These are phyloP conservation scores for Pardalotus punctatus DNA, from an alignment of 2,113 vertebrate genomes.

Conservation along the genomic window DNA sequence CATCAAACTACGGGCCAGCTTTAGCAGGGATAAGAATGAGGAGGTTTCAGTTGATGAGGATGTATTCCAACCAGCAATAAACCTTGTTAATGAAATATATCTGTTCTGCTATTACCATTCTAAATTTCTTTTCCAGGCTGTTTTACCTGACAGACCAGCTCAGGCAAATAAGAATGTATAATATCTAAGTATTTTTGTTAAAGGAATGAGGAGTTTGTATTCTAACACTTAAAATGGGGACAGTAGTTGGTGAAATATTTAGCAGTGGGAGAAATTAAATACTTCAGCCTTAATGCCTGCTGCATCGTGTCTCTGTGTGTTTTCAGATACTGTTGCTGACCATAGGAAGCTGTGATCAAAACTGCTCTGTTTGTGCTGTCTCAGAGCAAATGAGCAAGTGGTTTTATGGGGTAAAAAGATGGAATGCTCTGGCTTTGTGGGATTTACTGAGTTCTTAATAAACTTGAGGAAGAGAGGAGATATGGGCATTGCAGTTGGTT, in stretches of 20 bases:
- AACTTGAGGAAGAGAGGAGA: background rate
- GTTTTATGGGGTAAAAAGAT: background rate
- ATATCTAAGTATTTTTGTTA: background rate
- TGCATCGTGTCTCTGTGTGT: background rate
- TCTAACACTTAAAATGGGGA: background rate
- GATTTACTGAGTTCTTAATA: background rate
- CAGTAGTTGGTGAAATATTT: background rate
- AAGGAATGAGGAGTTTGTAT: background rate
- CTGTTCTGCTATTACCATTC: background rate
- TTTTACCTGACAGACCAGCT: background rate
- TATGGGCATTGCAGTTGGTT: background rate
- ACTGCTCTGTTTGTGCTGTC: background rate
- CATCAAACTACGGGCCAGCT: fast-evolving
- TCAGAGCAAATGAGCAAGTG: background rate
- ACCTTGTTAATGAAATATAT: background rate
- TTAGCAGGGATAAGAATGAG: background rate
- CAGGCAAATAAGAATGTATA: background rate
- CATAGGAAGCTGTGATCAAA: background rate
- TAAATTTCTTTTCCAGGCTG: background rate
- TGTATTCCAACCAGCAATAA: background rate
- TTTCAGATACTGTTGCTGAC: background rate
- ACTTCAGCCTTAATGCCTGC: background rate
- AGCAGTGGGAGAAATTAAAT: background rate
- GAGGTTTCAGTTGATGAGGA: background rate
- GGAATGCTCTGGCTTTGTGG: background rate